Evolutionary conservation across 2,888 invertebrate species (phyloP).

Genomic region (Dastarcus helophoroides): DNA sequence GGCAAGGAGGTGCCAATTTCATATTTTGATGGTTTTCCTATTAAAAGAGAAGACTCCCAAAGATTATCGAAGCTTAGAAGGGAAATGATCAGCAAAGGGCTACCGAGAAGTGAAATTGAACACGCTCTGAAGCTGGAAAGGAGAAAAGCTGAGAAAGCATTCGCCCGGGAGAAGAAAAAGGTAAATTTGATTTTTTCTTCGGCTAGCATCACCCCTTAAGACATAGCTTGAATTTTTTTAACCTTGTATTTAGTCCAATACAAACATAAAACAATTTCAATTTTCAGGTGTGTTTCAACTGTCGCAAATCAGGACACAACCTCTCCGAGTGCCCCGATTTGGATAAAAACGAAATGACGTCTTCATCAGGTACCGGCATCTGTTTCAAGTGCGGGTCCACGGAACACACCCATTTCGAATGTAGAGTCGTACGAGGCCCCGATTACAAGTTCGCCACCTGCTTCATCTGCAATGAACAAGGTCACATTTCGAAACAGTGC

Average conservation of each 20-base stretch:
- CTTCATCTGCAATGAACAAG: conserved; percentile 78
- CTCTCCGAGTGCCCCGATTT: conserved; percentile 70
- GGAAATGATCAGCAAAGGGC: conserved; percentile 53
- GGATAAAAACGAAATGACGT: conserved; percentile 35
- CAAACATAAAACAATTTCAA: too few species aligned
- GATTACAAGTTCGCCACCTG: conserved; percentile 75
- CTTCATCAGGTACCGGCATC: conserved; percentile 48
- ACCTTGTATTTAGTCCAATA: conserved; percentile 5
- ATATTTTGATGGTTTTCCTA: conserved; percentile 59
- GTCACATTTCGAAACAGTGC: conserved; percentile 80
- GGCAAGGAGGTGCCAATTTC: conserved; percentile 50
- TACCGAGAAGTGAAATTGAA: conserved; percentile 56
- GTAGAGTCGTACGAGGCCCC: conserved; percentile 53
- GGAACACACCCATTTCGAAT: conserved; percentile 68
- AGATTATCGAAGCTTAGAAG: conserved; percentile 49
- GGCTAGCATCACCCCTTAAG: not conserved
- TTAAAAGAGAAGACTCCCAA: conserved; percentile 58
- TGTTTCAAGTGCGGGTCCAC: conserved; percentile 87
- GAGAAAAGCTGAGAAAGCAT: conserved; percentile 58
- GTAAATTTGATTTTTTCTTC: conserved; percentile 51
- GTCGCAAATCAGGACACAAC: conserved; percentile 66
- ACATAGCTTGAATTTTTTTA: conserved; percentile 2
- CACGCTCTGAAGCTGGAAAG: conserved; percentile 57
- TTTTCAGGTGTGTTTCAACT: conserved; percentile 62
- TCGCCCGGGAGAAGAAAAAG: conserved; percentile 53